Percentiles rank a stretch among this genome's conserved stretches.
phyloP scores from a whole-genome alignment of 1,140 invertebrate genomes.

The Cotesia chilonis region DNA sequence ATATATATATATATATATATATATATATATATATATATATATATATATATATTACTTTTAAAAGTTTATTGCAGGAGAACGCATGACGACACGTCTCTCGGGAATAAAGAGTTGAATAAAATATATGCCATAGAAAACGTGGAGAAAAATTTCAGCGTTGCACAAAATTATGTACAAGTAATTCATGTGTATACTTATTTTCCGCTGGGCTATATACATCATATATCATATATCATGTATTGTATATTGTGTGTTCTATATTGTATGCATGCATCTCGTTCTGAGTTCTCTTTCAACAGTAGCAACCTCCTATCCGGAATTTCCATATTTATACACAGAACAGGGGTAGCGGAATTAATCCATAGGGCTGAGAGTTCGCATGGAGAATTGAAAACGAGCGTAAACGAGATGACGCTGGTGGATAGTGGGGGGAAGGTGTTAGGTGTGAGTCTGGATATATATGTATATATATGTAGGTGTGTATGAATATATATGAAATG shows the following conservation, averaged over 20 bases:
- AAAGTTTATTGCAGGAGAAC: slow-evolving; percentile 23
- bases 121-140: slow-evolving; percentile 7
- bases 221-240: too few relatives aligned
- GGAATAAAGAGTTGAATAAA: slow-evolving; percentile 16
- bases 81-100: neutral
- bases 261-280: slow-evolving; percentile 1
- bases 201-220: neutral
- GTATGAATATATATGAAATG: neutral
- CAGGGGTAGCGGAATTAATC: slow-evolving; percentile 27
- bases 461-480: neutral
- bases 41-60: neutral
- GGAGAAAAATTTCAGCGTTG: neutral
- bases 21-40: neutral
- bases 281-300: neutral
- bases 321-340: slow-evolving; percentile 52
- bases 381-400: slow-evolving; percentile 51
- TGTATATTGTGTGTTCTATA: neutral
- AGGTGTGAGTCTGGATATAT: neutral
- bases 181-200: neutral
- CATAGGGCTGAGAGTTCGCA: slow-evolving; percentile 37
- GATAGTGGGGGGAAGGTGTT: neutral
- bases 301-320: slow-evolving; percentile 32
- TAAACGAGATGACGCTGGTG: slow-evolving; percentile 27
- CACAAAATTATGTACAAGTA: neutral
- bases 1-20: neutral